Base-by-base conservation (phyloP, 2,113 vertebrate species). In the Prolemur simus region DNA sequence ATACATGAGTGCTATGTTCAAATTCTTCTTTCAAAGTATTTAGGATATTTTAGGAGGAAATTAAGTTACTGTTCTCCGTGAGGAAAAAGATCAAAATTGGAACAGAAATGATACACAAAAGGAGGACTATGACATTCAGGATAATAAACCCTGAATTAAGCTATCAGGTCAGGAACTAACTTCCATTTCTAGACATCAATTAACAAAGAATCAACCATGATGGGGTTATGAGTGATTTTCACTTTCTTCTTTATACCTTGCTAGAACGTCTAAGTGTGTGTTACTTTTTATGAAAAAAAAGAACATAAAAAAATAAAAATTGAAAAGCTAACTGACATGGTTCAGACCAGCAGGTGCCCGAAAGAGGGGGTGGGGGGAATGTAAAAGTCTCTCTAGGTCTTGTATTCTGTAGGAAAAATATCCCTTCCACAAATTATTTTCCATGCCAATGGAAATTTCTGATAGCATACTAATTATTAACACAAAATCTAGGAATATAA, bases 221-320 rank as follows among this genome's bases (percentile, higher is more conserved):
- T 89, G 58, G 58, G 6, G 60, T 78, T 54, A 89, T 60, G 25
- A 52, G 45, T 87, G 49, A 32, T 45, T 92, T 89, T 92, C 32
- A 64, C 25, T 54, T 93, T 91, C 60, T 94, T 73, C 66, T 94
- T 94, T 92, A 20, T 81, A 90, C n/a, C 13, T 87, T 64, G 5
- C 34, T 91, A 39, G n/a, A 76, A 84, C 56, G 39, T 81, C 15
- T 85, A 77, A 87, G 17, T n/a, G 2, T 69, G 11, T 49, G 56
- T 64, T 90, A 78, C 1, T 29, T 84, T 96, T 63, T 66, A 63
- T n/a, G 32, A 80, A 32, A 76, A 32, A 76, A 95, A 71, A 92
- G 10, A 92, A 58, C 73, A 87, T 66, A 5, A 90, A 82, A 77
- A 89, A 54, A 32, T 81, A 82, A 82, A 93, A 92, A 64, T 29